phyloP scores from a whole-genome alignment of 2,888 invertebrate species.

The Villa cingulata region DNA sequence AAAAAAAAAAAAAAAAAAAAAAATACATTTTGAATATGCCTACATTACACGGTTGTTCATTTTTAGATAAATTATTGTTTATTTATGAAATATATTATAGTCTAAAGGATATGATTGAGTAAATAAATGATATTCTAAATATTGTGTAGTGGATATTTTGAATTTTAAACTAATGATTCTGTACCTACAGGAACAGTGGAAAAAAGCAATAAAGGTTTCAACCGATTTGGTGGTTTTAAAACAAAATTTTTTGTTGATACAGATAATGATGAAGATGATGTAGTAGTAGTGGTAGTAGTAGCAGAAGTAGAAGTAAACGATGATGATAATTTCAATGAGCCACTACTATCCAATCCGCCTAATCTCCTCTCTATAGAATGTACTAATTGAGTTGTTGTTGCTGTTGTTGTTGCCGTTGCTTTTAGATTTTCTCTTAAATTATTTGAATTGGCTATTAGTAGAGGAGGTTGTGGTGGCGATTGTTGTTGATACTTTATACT shows the following conservation, averaged over 20 bases:
- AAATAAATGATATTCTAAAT: too few species aligned
- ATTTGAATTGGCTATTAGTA: background rate
- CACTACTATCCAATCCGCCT: background rate
- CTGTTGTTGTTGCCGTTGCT: background rate
- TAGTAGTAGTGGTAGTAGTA: too few species aligned
- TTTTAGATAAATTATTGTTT: too few species aligned
- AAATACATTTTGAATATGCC: too few species aligned
- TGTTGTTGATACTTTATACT: conserved; percentile 25
- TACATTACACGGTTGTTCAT: too few species aligned
- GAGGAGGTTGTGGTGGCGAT: conserved; percentile 13
- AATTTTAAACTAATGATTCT: background rate
- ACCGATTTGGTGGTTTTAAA: conserved; percentile 7
- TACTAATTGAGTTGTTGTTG: too few species aligned
- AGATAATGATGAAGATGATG: background rate
- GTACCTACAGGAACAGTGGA: conserved; percentile 1
- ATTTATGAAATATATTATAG: too few species aligned
- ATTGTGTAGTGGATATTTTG: too few species aligned
- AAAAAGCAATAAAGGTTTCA: conserved; percentile 5
- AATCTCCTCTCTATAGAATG: too few species aligned
- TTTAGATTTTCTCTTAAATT: background rate
- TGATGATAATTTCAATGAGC: background rate
- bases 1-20: too few species aligned
- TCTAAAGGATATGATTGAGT: too few species aligned
- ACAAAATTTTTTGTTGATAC: background rate
- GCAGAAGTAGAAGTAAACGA: too few species aligned